Evolutionary conservation across 2,113 vertebrate species (phyloP), one percentile per base, ranked within the genome.

Genomic region (Macquaria ambigua): DNA sequence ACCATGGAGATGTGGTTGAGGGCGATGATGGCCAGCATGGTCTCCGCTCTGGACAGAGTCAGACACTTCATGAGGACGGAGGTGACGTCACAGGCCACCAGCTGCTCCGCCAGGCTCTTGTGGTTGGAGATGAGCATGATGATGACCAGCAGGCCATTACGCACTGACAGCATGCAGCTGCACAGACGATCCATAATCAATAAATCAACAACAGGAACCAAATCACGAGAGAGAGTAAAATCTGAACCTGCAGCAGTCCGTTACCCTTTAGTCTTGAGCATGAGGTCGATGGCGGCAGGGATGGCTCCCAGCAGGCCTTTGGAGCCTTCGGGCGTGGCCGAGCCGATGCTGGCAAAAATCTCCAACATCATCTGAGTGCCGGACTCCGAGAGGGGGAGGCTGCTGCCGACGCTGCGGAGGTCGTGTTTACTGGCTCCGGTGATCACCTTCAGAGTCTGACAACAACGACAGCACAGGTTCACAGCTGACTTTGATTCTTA

Each of bases 291-390:
- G 39, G 97, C 98, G 4, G 95, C 92, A 0, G 97, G 97, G 50
- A 99, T 87, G 78, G 96, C 90, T 0, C 93, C 95, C 83, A 99
- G 96, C 79, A 97, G 95, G 31, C 96, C 96, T 12, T 90, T 93
- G 0, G 96, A 96, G 71, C 96, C 97, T 10, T 96, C 92, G 0
- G 95, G 92, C 12, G 96, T 97, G 69, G 98, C 98, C 1, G 97
- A 98, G 83, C 97, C 98, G 1, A 99, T 99, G 95, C 98, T 99
- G 86, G 97, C 97, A 4, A 99, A 99, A 91, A 99, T 97, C 92
- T 99, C 98, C 89, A 97, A 94, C 94, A 98, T 96, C 96, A 99
- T 96, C 93, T 98, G 97, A 0, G 93, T 95, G 0, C 97, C 97
- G 0, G 96, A 95, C 3, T 95, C 96, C 0, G 94, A 96, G 34